Base-by-base conservation (phyloP, 1,140 invertebrate species). In the Homalodisca vitripennis region DNA sequence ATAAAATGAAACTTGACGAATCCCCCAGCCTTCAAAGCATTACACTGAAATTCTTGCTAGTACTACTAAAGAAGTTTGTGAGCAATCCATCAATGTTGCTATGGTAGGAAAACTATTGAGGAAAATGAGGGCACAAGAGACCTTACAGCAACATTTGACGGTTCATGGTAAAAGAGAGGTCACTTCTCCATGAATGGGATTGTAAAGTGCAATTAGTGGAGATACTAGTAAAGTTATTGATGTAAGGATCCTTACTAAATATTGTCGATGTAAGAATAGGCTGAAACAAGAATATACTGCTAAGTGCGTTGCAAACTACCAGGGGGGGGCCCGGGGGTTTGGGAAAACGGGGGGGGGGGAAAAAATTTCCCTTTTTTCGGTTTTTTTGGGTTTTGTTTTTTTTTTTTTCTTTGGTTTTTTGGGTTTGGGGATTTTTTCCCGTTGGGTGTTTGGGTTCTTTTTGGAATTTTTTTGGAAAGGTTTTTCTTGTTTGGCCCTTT, bases 141-240 rank as follows among this genome's bases (percentile, higher is more conserved):
- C n/a, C 1, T 67, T 17, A 55, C 29, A 30, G 51, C 51, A n/a
- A 55, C 22, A 17, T 55, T 68, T 57, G 66, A 68, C 51, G 66
- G 66, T 3, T 55, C 66, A 17, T 68, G 66, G 66, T 27, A 55
- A 12, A 55, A 57, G 10, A n/a, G 51, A 57, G 20, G n/a, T 3
- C n/a, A 27, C 6, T 31, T 26, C 17, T 68, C 41, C 3, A 22
- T 48, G 27, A 48, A 27, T 48, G 65, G 41, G 24, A 24, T 48
- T 3, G 47, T 47, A n/a, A 17, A 46, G 29, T 47, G 64, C 30
- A n/a, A 67, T 67, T 41, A 41, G 34, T 41, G 64, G 53, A 26
- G 51, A 29, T 12, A 20, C 63, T 48, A 48, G 69, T 0, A 68
- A 71, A 53, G 69, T 73, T 48, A 27, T 73, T 17, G 71, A 73